Evolutionary conservation across 2,797 vertebrate genomes (phyloP).

Genomic region (Antennarius maculatus): DNA sequence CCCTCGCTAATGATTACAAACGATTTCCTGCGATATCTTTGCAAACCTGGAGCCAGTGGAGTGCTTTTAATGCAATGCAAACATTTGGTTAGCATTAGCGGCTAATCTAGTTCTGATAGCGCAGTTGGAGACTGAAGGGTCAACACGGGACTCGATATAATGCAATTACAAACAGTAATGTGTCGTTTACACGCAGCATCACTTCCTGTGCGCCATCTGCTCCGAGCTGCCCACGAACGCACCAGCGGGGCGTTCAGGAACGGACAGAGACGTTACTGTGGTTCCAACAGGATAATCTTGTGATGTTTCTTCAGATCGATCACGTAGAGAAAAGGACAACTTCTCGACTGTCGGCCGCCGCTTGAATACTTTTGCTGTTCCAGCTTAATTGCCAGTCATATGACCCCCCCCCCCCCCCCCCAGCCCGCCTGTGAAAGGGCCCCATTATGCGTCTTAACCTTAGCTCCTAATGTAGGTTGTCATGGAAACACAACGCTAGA

Average conservation of each 20-base stretch:
- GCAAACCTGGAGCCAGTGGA: neutral
- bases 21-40: constrained; percentile 1
- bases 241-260: no score
- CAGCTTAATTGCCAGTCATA: constrained; percentile 42
- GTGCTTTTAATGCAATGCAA: neutral
- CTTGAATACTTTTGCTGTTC: constrained; percentile 16
- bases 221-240: no score
- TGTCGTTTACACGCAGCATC: no score
- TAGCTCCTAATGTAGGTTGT: constrained; percentile 37
- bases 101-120: neutral
- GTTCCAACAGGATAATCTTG: no score
- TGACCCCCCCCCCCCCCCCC: constrained; percentile 20
- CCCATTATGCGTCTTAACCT: constrained; percentile 23
- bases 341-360: no score
- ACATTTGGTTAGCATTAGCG: neutral
- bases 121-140: no score
- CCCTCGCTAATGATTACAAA: neutral
- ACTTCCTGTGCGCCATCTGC: no score
- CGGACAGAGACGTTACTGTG: no score
- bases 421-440: constrained; percentile 31
- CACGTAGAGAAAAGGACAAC: no score
- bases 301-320: no score
- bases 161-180: no score
- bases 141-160: no score
- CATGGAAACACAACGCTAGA: constrained; percentile 59